Conservation (phyloP, 2,113 vertebrate species). For the Leptobrachium leishanense region DNA sequence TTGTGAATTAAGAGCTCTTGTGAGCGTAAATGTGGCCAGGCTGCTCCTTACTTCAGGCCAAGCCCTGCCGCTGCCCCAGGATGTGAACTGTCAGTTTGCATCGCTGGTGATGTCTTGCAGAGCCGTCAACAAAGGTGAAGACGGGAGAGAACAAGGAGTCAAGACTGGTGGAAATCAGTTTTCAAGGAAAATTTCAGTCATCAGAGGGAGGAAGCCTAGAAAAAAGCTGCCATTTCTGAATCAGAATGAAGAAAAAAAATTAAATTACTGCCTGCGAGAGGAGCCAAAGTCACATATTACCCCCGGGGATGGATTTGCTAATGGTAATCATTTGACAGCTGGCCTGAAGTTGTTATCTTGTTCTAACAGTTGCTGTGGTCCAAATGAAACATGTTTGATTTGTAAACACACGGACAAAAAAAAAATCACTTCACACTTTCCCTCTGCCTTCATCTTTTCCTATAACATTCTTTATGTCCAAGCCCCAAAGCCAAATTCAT, state of each 20-base stretch:
- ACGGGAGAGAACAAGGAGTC: constrained; percentile 79
- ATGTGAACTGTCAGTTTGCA: constrained; percentile 97
- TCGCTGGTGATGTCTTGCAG: constrained; percentile 93
- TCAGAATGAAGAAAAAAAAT: constrained; percentile 77
- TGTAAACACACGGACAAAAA: constrained; percentile 65
- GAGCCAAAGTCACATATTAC: constrained; percentile 80
- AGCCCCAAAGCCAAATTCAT: constrained; percentile 29
- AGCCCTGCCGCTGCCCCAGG: constrained; percentile 86
- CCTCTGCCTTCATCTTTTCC: constrained; percentile 10
- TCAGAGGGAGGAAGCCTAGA: constrained; percentile 74
- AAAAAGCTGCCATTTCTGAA: constrained; percentile 81
- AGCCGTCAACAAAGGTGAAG: constrained; percentile 95
- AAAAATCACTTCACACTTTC: constrained; percentile 64
- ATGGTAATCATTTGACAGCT: constrained; percentile 84
- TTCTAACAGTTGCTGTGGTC: constrained; percentile 77
- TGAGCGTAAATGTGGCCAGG: constrained; percentile 82
- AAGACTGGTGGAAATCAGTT: constrained; percentile 81
- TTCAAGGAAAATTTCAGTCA: constrained; percentile 79
- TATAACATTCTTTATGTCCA: constrained; percentile 10
- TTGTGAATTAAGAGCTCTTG: constrained; percentile 94
- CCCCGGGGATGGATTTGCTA: constrained; percentile 76
- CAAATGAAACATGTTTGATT: constrained; percentile 77
- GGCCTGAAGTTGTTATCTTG: constrained; percentile 77
- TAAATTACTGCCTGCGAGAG: constrained; percentile 80
- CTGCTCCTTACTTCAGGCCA: constrained; percentile 90